Conservation (phyloP, 1,140 invertebrate species). For the Riptortus pedestris region DNA sequence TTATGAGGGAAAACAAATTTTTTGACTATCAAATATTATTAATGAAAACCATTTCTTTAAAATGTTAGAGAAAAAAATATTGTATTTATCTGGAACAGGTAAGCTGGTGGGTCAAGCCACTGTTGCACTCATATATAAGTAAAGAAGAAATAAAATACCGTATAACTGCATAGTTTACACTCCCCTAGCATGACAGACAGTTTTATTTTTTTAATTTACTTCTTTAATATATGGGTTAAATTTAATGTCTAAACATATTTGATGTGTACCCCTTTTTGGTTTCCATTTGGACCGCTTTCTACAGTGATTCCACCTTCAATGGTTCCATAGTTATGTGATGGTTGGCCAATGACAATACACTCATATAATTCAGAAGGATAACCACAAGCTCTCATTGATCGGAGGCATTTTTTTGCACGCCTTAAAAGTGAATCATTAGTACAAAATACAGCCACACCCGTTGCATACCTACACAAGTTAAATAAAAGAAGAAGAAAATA, state of each 20-base stretch:
- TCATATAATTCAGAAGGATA: not conserved
- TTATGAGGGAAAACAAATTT: too few relatives aligned
- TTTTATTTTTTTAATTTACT: not conserved
- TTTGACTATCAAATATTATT: too few relatives aligned
- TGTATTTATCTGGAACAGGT: not conserved
- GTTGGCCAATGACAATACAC: not conserved
- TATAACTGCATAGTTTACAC: not conserved
- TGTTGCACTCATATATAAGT: not conserved
- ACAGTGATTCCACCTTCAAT: constrained; percentile 4
- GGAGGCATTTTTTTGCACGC: not conserved
- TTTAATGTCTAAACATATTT: not conserved
- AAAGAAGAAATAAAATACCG: not conserved
- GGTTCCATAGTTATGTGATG: not conserved
- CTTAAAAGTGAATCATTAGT: not conserved
- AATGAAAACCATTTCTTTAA: too few relatives aligned
- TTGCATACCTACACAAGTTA: constrained; percentile 4
- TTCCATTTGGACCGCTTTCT: not conserved
- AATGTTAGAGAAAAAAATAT: not conserved
- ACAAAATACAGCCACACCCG: constrained; percentile 15
- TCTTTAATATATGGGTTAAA: not conserved
- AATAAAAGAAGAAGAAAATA: not conserved
- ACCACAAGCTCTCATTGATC: not conserved
- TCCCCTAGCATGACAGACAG: not conserved
- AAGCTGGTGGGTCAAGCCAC: not conserved
- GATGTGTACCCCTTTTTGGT: constrained; percentile 8